Percentiles rank a stretch among this genome's conserved stretches.
These are phyloP conservation scores for Hoplostethus atlanticus DNA, from an alignment of 2,797 vertebrate species.

Conservation along the genomic window DNA sequence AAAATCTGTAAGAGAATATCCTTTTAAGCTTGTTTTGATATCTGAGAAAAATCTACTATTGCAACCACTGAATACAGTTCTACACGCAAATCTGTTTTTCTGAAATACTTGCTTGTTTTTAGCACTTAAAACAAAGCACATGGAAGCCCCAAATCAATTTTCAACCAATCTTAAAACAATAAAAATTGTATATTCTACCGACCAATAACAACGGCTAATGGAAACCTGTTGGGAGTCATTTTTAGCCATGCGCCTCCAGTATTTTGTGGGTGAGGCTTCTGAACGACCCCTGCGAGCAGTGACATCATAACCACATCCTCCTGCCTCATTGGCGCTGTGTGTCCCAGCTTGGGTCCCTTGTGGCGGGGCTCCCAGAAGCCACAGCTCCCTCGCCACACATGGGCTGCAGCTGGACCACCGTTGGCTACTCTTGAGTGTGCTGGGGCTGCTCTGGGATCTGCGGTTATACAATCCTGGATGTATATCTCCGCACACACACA, in stretches of 20 bases:
- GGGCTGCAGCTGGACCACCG: constrained; percentile 86
- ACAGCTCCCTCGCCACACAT: constrained; percentile 82
- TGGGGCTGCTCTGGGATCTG: constrained; percentile 68
- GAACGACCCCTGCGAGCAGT: constrained; percentile 79
- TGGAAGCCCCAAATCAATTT: constrained; percentile 57
- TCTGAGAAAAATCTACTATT: constrained; percentile 44
- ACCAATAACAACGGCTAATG: constrained; percentile 75
- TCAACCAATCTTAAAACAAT: constrained; percentile 62
- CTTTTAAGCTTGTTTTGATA: constrained; percentile 26
- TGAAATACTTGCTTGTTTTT: constrained; percentile 41
- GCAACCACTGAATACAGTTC: constrained; percentile 36
- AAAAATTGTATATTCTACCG: constrained; percentile 60
- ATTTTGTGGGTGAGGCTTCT: constrained; percentile 81
- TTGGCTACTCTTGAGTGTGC: constrained; percentile 75
- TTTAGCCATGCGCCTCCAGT: constrained; percentile 77
- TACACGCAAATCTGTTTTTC: constrained; percentile 40
- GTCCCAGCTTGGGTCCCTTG: constrained; percentile 75
- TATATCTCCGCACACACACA: constrained; percentile 59
- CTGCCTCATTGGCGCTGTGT: constrained; percentile 75
- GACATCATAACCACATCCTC: constrained; percentile 87
- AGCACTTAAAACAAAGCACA: constrained; percentile 51
- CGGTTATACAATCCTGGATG: constrained; percentile 63
- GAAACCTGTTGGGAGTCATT: constrained; percentile 81
- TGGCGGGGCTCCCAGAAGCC: constrained; percentile 81
- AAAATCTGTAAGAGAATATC: constrained; percentile 23